Evolutionary conservation across 2,888 invertebrate species (phyloP), one percentile per base, ranked within the genome.

Genomic region (Agrenia bidenticulata): DNA sequence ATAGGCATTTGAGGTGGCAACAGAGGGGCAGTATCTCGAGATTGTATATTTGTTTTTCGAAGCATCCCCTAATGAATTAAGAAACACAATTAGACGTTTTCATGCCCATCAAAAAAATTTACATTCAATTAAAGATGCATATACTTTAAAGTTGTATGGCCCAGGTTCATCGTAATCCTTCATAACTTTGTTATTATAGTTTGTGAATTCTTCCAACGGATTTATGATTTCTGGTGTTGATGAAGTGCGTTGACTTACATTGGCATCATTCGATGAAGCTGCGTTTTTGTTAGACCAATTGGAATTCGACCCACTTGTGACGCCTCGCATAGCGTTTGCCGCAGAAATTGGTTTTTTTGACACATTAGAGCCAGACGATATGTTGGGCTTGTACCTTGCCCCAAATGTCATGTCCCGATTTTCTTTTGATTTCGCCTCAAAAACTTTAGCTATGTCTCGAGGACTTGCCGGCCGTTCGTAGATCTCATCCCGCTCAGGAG

Each of bases 191-290:
- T 51, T 51, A 2, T 19, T 7, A 51, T 51, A 51, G 51, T 69
- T 68, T 2, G 71, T 69, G 37, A 71, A 71, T 57, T 71, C 71
- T 19, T 66, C 66, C 59, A 71, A 55, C 1, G 71, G 71, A 50
- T 62, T 68, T n/a, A 71, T 67, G 15, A 56, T 39, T 56, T 56
- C 56, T 1, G 56, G 56, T 1, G 49, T 13, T 32, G 32, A 4
- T 4, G 32, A 32, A 4, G 5, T 26, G 32, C n/a, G 55, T 11
- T 32, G 32, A 32, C 32, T 32, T 32, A 7, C 11, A 15, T 17
- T 19, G 5, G 4, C 45, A 15, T 17, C 5, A 15, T 45, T 45
- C 19, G 15, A 17, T 19, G 45, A 45, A 19, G 15, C 45, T 19
- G n/a, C 5, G n/a, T 15, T 39, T 11, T 7, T 11, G 15, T 7